Conservation (phyloP, 1,140 invertebrate species). For the Chrysoperla carnea region DNA sequence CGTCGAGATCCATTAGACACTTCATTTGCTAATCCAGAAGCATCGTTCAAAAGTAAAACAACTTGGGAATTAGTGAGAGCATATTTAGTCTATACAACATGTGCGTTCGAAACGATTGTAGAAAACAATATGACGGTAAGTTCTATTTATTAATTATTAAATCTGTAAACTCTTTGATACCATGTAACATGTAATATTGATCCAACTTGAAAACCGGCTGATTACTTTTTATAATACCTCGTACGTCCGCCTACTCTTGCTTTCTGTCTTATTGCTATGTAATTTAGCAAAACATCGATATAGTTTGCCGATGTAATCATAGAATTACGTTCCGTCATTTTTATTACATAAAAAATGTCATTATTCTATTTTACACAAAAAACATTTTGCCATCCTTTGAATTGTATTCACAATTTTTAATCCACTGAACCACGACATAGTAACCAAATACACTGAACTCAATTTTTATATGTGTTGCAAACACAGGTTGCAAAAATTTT, state of each 20-base stretch:
- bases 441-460: no score
- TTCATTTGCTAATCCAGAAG: constrained; percentile 62
- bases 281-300: no score
- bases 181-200: neutral
- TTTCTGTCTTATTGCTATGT: neutral
- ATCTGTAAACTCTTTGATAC: neutral
- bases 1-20: constrained; percentile 69
- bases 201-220: neutral
- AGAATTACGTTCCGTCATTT: no score
- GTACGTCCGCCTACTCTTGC: constrained; percentile 3
- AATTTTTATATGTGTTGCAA: no score
- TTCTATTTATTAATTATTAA: constrained; percentile 4
- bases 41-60: constrained; percentile 86
- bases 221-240: constrained; percentile 1
- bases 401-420: no score
- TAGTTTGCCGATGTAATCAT: no score
- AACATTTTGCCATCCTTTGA: no score
- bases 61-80: constrained; percentile 84
- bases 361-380: no score
- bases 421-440: no score
- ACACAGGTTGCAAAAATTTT: no score
- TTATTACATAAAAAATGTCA: no score
- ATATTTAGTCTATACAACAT: constrained; percentile 85
- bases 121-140: constrained; percentile 89
- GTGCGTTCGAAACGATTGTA: constrained; percentile 76